These are phyloP conservation scores for Rattus norvegicus DNA, from an alignment of 2,113 vertebrate species.

Conservation along the genomic window DNA sequence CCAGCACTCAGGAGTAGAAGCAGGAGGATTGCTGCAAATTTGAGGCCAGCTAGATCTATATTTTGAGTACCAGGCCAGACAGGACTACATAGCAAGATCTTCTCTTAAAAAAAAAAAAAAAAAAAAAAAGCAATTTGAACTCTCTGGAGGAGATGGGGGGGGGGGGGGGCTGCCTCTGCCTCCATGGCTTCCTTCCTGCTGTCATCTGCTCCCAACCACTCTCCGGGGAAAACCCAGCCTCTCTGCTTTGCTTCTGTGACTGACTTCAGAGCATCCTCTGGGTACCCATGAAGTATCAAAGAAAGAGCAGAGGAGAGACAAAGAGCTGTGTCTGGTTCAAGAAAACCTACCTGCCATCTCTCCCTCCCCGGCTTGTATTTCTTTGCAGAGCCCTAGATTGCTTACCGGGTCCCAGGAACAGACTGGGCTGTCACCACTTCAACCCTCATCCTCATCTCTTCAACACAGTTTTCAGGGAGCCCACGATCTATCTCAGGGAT, in stretches of 20 bases:
- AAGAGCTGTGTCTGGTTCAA: neutral
- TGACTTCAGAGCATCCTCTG: neutral
- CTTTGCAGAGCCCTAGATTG: neutral
- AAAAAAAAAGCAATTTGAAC: neutral
- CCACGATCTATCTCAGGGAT: neutral
- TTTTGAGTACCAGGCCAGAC: neutral
- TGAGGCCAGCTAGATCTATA: neutral
- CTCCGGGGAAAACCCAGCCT: neutral
- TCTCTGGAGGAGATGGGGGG: neutral
- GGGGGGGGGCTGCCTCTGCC: too few relatives aligned
- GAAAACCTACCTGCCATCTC: rapidly evolving
- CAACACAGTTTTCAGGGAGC: neutral
- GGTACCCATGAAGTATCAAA: neutral
- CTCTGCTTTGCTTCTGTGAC: neutral
- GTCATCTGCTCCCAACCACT: neutral
- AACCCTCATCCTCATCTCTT: neutral
- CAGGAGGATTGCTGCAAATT: neutral
- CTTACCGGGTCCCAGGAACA: neutral
- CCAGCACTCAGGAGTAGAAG: neutral
- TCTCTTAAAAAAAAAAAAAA: neutral
- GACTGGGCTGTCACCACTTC: neutral
- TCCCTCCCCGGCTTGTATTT: neutral
- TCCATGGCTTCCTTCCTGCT: neutral
- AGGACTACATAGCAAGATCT: neutral
- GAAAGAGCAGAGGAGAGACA: neutral